phyloP scores from a whole-genome alignment of 2,113 vertebrate genomes.

The Gadus macrocephalus region DNA sequence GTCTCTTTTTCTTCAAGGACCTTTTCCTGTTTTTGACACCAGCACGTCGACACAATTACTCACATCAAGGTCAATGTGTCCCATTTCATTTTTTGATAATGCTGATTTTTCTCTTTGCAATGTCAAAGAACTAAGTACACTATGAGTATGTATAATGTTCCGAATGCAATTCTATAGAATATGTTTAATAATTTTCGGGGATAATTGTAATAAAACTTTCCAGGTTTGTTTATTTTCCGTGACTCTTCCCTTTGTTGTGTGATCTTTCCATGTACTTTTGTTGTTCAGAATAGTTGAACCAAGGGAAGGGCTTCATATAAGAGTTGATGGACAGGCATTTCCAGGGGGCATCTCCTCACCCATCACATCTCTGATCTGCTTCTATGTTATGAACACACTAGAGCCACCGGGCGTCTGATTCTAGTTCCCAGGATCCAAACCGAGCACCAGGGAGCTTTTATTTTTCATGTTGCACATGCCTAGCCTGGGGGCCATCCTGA shows the following conservation, averaged over 20 bases:
- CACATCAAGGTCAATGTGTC: not conserved
- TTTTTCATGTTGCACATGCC: not conserved
- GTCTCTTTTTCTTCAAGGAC: not conserved
- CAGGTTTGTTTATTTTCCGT: too few relatives aligned
- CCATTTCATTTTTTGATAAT: not conserved
- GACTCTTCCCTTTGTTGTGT: too few relatives aligned
- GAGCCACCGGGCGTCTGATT: not conserved
- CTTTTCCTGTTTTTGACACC: slow-evolving; percentile 4
- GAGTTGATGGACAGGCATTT: too few relatives aligned
- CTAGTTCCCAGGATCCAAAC: not conserved
- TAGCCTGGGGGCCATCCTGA: not conserved
- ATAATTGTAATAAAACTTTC: too few relatives aligned
- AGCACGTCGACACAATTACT: slow-evolving; percentile 10
- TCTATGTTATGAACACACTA: not conserved
- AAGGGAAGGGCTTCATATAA: too few relatives aligned
- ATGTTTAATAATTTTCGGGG: too few relatives aligned
- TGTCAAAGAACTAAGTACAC: not conserved
- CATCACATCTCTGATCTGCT: not conserved
- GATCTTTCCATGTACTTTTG: too few relatives aligned
- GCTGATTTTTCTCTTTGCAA: not conserved
- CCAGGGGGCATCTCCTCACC: too few relatives aligned
- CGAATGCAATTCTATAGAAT: too few relatives aligned
- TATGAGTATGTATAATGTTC: too few relatives aligned
- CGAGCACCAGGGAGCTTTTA: not conserved
- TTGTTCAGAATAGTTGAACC: too few relatives aligned